A percentile compares a stretch with the other conserved stretches of the same genome.
Conservation (phyloP, 2,113 vertebrate species). For the Campylorhamphus procurvoides region DNA sequence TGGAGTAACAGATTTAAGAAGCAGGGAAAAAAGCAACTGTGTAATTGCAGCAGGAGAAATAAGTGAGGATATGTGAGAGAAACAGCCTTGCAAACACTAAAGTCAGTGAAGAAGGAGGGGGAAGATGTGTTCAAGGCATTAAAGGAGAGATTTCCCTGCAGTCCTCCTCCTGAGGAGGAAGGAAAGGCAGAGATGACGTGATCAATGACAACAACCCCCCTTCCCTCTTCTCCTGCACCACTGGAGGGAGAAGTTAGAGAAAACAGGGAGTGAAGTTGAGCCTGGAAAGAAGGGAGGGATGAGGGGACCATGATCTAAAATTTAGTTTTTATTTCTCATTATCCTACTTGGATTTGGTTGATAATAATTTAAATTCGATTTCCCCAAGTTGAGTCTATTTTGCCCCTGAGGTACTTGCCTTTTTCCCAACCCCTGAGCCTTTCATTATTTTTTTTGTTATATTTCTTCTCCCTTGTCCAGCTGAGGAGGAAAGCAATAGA, state of each 20-base stretch:
- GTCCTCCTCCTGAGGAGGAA: not conserved
- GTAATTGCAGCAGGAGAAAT: not conserved
- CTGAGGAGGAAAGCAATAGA: not conserved
- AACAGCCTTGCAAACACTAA: not conserved
- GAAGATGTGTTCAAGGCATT: not conserved
- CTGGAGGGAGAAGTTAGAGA: not conserved
- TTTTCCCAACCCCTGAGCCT: fast-evolving
- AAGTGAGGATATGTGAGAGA: not conserved
- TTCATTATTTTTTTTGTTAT: not conserved
- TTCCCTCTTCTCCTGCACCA: not conserved
- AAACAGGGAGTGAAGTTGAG: not conserved
- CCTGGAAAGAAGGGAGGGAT: not conserved
- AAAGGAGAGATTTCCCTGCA: not conserved
- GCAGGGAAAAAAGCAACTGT: not conserved
- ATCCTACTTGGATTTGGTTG: not conserved
- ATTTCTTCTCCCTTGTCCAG: not conserved
- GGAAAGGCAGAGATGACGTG: not conserved
- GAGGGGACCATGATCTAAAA: not conserved
- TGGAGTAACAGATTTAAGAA: not conserved
- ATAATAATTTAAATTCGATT: not conserved
- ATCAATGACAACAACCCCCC: not conserved
- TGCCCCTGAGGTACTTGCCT: not conserved
- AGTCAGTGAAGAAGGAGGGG: not conserved
- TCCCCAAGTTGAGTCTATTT: not conserved
- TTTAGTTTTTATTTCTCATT: not conserved